phyloP scores from a whole-genome alignment of 1,140 invertebrate species.

The Ceratina calcarata region DNA sequence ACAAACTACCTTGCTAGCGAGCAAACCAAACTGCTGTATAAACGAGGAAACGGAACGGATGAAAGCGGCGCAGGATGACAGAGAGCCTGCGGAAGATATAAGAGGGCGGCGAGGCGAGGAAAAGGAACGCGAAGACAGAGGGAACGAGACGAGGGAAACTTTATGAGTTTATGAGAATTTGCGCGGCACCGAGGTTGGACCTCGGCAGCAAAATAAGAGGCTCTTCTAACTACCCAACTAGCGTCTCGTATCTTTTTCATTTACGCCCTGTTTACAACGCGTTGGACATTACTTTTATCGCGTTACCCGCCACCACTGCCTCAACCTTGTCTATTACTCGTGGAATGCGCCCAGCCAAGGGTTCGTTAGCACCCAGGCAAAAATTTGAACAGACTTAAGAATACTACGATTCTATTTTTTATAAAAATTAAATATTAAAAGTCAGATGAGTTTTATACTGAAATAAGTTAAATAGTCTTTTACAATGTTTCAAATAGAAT shows the following conservation, averaged over 20 bases:
- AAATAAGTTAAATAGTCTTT: too few species aligned
- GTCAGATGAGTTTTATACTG: too few species aligned
- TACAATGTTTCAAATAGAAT: too few species aligned
- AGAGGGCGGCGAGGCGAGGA: not conserved
- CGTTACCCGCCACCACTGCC: not conserved
- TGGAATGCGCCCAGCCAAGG: not conserved
- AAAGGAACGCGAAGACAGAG: not conserved
- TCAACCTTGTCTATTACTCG: slow-evolving; percentile 41
- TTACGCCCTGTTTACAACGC: slow-evolving; percentile 67
- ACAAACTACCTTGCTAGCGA: not conserved
- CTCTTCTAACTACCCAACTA: slow-evolving; percentile 64
- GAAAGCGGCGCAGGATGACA: not conserved
- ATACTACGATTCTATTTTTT: too few species aligned
- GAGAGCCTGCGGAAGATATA: not conserved
- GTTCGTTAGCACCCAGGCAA: slow-evolving; percentile 16
- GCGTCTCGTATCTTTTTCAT: slow-evolving; percentile 67
- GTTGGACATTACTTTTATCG: slow-evolving; percentile 61
- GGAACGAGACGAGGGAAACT: slow-evolving; percentile 43
- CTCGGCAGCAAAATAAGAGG: slow-evolving; percentile 54
- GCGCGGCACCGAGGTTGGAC: slow-evolving; percentile 3
- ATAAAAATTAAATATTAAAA: too few species aligned
- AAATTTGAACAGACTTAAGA: not conserved
- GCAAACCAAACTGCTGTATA: not conserved
- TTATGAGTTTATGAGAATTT: slow-evolving; percentile 65
- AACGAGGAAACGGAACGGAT: slow-evolving; percentile 2